Percentiles rank a stretch among this genome's conserved stretches.
Conservation (phyloP, 2,113 vertebrate species). For the Puffinus mauretanicus region DNA sequence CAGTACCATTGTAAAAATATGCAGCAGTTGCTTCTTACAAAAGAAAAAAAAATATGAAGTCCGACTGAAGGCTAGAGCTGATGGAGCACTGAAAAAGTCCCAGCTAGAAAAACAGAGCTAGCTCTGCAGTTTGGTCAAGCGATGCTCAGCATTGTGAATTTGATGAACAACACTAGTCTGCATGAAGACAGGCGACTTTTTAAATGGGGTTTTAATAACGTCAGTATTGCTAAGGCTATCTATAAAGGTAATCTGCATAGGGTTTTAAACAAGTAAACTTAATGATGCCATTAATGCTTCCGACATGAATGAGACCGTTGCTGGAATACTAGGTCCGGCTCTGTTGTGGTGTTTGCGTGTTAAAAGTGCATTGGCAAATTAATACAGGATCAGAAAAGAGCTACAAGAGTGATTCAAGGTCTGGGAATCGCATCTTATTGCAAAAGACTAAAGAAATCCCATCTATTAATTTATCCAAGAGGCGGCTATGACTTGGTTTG, state of each 20-base stretch:
- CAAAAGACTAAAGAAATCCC: slow-evolving; percentile 47
- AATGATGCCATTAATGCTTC: slow-evolving; percentile 27
- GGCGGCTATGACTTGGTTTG: slow-evolving; percentile 59
- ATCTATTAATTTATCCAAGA: slow-evolving; percentile 64
- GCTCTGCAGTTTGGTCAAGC: neutral
- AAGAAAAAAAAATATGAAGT: neutral
- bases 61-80: neutral
- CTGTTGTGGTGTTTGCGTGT: slow-evolving; percentile 15
- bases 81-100: neutral
- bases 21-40: neutral
- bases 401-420: slow-evolving; percentile 1
- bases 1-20: neutral
- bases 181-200: slow-evolving; percentile 28
- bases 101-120: neutral
- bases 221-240: slow-evolving; percentile 29
- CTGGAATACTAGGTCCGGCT: neutral
- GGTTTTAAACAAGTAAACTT: slow-evolving; percentile 47
- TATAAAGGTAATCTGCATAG: slow-evolving; percentile 43
- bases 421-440: slow-evolving; percentile 43
- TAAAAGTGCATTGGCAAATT: slow-evolving; percentile 20
- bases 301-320: neutral
- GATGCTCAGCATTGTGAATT: neutral
- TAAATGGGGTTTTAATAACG: slow-evolving; percentile 62
- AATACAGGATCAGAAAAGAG: slow-evolving; percentile 33
- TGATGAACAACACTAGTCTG: slow-evolving; percentile 34